phyloP scores from a whole-genome alignment of 2,888 invertebrate species.

The Lagria hirta region DNA sequence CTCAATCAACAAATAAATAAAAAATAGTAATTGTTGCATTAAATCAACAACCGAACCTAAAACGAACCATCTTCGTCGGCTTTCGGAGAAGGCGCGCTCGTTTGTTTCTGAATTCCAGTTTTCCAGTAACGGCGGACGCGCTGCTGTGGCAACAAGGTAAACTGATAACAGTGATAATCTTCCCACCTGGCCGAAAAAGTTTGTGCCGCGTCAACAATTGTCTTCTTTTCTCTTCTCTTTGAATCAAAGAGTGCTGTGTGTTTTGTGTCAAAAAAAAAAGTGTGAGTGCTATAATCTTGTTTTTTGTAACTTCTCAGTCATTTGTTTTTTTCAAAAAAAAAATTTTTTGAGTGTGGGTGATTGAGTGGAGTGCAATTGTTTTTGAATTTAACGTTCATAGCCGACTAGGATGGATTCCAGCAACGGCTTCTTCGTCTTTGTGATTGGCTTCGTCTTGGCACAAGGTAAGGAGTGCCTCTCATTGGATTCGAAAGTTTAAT shows the following conservation, averaged over 20 bases:
- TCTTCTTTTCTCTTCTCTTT: too few species aligned
- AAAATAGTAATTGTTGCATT: slow-evolving; percentile 17
- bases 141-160: slow-evolving; percentile 11
- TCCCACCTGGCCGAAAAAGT: slow-evolving; percentile 12
- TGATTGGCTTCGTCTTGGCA: slow-evolving; percentile 6
- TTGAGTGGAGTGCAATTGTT: too few species aligned
- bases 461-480: slow-evolving; percentile 9
- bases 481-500: background rate
- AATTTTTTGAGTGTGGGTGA: too few species aligned
- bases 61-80: slow-evolving; percentile 6
- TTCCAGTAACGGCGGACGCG: slow-evolving; percentile 24
- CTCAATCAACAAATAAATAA: slow-evolving; percentile 13
- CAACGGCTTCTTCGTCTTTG: slow-evolving; percentile 8
- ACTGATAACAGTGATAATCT: slow-evolving; percentile 8
- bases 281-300: too few species aligned
- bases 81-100: slow-evolving; percentile 15
- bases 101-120: slow-evolving; percentile 22
- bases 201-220: slow-evolving; percentile 15
- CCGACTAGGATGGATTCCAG: slow-evolving; percentile 15
- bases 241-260: too few species aligned
- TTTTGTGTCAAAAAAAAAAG: too few species aligned
- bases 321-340: background rate
- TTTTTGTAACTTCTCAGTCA: background rate
- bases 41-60: background rate
- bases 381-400: background rate